Base-by-base conservation (phyloP, 2,797 vertebrate species). In the Artibeus lituratus region DNA sequence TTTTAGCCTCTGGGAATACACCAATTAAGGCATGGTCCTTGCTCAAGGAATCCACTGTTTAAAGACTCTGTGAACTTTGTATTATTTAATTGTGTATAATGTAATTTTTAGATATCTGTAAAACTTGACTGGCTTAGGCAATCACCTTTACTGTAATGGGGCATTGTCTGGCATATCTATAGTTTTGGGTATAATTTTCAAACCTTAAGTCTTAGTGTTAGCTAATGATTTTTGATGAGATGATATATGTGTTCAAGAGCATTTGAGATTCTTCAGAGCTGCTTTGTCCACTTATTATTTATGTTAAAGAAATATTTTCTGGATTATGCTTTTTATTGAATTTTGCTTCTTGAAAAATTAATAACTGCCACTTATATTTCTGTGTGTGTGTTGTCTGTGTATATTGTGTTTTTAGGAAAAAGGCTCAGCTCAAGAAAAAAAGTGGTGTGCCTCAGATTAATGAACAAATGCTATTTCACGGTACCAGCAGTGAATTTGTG, bases 381-480 rank as follows among this genome's bases (percentile, higher is more conserved):
- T 98, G 8, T 97, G 3, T 96, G 91, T 62, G 89, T 97, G 65
- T 94, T 97, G 78, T 94, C 89, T 97, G 3, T 73, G 19, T 96
- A 29, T 91, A 24, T 97, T 94, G 7, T 97, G 37, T 76, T 91
- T 92, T 95, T 94, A 99, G 99, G 98, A 99, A 99, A 95, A 99
- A 99, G 98, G 99, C 99, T 93, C 99, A 99, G 55, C 98, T 99
- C 73, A 99, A 99, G 97, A 99, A 99, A 98, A 99, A 99, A 81
- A 99, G 99, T 97, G 99, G 99, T 42, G 98, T 98, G 5, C 84
- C 98, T 95, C 98, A 99, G 62, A 99, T 99, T 96, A 99, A 99
- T 77, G 99, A 99, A 90, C 99, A 99, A 94, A 99, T 99, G 99
- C 98, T 99, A 6, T 99, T 99, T 98, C 99, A 99, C 2, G 99